phyloP scores from a whole-genome alignment of 2,888 invertebrate species.

The Caenorhabditis zanzibari region DNA sequence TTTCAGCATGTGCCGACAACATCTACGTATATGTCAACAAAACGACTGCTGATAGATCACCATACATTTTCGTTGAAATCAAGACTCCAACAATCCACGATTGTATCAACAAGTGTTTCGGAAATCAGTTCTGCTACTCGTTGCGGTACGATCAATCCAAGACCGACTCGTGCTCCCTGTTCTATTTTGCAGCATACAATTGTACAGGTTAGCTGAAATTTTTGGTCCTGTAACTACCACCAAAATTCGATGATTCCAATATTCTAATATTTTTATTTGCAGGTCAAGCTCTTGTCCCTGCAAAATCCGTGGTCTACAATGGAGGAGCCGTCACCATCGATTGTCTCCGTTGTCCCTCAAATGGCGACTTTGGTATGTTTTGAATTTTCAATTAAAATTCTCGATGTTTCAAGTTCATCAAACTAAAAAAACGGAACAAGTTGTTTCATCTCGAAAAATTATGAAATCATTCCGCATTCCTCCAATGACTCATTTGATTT shows the following conservation, averaged over 20 bases:
- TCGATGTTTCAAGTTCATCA: background rate
- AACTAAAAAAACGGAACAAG: background rate
- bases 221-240: background rate
- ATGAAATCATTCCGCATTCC: slow-evolving; percentile 26
- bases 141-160: slow-evolving; percentile 72
- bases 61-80: slow-evolving; percentile 72
- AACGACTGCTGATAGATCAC: slow-evolving; percentile 70
- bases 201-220: slow-evolving; percentile 55
- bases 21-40: slow-evolving; percentile 73
- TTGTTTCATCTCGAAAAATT: slow-evolving; percentile 7
- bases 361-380: slow-evolving; percentile 76
- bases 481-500: slow-evolving; percentile 51
- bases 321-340: slow-evolving; percentile 74
- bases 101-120: slow-evolving; percentile 79
- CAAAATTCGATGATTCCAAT: background rate
- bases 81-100: slow-evolving; percentile 69
- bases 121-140: slow-evolving; percentile 81
- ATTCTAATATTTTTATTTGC: slow-evolving; percentile 21
- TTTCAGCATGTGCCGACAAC: slow-evolving; percentile 75
- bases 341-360: slow-evolving; percentile 77
- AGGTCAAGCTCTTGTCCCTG: slow-evolving; percentile 66
- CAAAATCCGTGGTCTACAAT: slow-evolving; percentile 65
- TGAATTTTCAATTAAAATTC: background rate
- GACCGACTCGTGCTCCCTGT: slow-evolving; percentile 70
- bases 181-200: slow-evolving; percentile 77